Evolutionary conservation across 35 echinoderm and acorn worm species (phyloP).

Genomic region (Lytechinus variegatus): DNA sequence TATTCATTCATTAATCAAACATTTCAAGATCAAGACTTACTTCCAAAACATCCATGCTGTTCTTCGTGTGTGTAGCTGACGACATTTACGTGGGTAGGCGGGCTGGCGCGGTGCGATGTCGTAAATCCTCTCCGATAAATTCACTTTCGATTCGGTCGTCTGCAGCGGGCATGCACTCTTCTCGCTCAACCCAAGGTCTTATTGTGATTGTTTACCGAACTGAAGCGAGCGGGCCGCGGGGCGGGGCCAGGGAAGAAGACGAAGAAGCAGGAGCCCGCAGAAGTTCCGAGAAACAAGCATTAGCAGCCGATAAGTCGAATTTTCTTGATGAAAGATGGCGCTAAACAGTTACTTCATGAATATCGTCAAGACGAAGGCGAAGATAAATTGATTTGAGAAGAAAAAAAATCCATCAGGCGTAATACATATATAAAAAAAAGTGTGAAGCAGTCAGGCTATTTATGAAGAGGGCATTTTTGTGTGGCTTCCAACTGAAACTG

Average conservation of each 20-base stretch:
- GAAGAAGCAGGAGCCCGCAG: not conserved
- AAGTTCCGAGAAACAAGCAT: not conserved
- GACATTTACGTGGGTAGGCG: not conserved
- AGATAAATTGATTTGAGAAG: too few relatives aligned
- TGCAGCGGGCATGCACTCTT: not conserved
- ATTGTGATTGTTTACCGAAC: not conserved
- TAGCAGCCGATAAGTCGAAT: not conserved
- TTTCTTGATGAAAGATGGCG: not conserved
- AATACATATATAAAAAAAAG: too few relatives aligned
- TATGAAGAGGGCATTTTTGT: too few relatives aligned
- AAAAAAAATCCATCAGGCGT: too few relatives aligned
- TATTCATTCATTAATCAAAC: not conserved
- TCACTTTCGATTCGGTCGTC: not conserved
- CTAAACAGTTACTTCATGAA: not conserved
- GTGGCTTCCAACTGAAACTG: too few relatives aligned
- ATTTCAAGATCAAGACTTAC: conserved; percentile 5
- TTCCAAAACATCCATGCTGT: conserved; percentile 1
- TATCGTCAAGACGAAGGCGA: too few relatives aligned
- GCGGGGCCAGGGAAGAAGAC: not conserved
- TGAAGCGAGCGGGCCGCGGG: not conserved
- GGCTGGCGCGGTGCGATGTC: not conserved
- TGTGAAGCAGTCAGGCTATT: too few relatives aligned
- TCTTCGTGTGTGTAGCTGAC: not conserved
- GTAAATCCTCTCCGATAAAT: not conserved
- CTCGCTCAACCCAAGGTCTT: not conserved